A percentile compares a stretch with the other conserved stretches of the same genome.
Evolutionary conservation across 2,797 vertebrate genomes (phyloP).

Genomic region (Siniperca undulata): DNA sequence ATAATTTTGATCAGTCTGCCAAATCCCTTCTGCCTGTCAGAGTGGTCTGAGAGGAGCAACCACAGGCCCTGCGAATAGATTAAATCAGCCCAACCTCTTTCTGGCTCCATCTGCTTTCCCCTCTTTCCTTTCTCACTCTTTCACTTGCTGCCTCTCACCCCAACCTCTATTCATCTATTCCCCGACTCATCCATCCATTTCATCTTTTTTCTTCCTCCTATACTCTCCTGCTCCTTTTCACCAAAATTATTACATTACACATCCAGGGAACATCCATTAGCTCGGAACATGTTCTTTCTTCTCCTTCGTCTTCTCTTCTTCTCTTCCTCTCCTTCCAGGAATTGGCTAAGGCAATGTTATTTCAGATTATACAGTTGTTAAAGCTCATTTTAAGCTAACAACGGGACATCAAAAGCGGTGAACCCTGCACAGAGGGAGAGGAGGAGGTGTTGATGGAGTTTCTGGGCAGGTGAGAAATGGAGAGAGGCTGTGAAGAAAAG

Average conservation of each 20-base stretch:
- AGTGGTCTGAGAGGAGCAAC: slow-evolving; percentile 77
- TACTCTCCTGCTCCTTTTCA: slow-evolving; percentile 73
- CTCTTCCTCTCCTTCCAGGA: slow-evolving; percentile 65
- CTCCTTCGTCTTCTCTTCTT: slow-evolving; percentile 49
- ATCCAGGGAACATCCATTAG: slow-evolving; percentile 85
- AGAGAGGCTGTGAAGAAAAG: slow-evolving; percentile 80
- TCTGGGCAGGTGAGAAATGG: slow-evolving; percentile 83
- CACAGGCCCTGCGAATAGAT: slow-evolving; percentile 79
- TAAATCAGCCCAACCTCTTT: slow-evolving; percentile 82
- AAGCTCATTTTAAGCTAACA: slow-evolving; percentile 84
- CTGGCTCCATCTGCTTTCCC: slow-evolving; percentile 76
- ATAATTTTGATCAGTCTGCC: slow-evolving; percentile 84
- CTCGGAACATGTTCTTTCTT: slow-evolving; percentile 80
- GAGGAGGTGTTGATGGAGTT: slow-evolving; percentile 84
- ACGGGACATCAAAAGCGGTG: slow-evolving; percentile 82
- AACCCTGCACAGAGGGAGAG: slow-evolving; percentile 78
- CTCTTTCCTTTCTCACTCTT: slow-evolving; percentile 69
- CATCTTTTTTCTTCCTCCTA: slow-evolving; percentile 57
- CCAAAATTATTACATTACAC: slow-evolving; percentile 86
- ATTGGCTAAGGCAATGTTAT: slow-evolving; percentile 82
- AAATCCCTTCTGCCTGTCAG: slow-evolving; percentile 78
- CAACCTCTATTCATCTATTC: slow-evolving; percentile 72
- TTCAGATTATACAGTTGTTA: slow-evolving; percentile 87
- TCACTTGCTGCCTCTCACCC: slow-evolving; percentile 64
- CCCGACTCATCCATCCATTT: slow-evolving; percentile 74